Conservation (phyloP, 1,140 invertebrate species). For the Dendroctonus ponderosae region DNA sequence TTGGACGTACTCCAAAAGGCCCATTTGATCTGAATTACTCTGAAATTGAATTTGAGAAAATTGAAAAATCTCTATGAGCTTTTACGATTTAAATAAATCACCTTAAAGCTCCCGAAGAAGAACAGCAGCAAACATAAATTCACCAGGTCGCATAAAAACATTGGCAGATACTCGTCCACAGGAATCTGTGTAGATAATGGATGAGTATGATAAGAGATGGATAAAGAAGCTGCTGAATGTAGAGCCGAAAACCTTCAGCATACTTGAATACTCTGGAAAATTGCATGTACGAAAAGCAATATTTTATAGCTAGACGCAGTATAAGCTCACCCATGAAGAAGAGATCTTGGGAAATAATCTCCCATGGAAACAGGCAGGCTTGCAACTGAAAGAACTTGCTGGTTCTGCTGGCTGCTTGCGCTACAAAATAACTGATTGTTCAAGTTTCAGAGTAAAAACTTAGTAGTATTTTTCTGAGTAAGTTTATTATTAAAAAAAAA, state of each 20-base stretch:
- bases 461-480: too few relatives aligned
- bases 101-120: constrained; percentile 17
- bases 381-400: too few relatives aligned
- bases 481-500: too few relatives aligned
- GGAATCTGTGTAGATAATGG: constrained; percentile 22
- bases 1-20: background rate
- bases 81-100: constrained; percentile 1
- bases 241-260: constrained; percentile 7
- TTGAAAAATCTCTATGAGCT: background rate
- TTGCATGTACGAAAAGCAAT: constrained; percentile 1
- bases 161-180: constrained; percentile 21
- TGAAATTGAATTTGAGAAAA: background rate
- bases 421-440: too few relatives aligned
- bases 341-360: constrained; percentile 23
- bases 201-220: too few relatives aligned
- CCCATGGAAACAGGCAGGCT: background rate
- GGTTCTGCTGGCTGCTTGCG: too few relatives aligned
- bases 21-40: background rate
- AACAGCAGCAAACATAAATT: constrained; percentile 17
- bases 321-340: constrained; percentile 15
- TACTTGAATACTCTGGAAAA: constrained; percentile 16
- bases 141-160: constrained; percentile 27
- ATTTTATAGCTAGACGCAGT: too few relatives aligned
- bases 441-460: too few relatives aligned
- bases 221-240: constrained; percentile 13